Evolutionary conservation across 2,888 invertebrate genomes (phyloP).

Genomic region (Steinernema hermaphroditum): DNA sequence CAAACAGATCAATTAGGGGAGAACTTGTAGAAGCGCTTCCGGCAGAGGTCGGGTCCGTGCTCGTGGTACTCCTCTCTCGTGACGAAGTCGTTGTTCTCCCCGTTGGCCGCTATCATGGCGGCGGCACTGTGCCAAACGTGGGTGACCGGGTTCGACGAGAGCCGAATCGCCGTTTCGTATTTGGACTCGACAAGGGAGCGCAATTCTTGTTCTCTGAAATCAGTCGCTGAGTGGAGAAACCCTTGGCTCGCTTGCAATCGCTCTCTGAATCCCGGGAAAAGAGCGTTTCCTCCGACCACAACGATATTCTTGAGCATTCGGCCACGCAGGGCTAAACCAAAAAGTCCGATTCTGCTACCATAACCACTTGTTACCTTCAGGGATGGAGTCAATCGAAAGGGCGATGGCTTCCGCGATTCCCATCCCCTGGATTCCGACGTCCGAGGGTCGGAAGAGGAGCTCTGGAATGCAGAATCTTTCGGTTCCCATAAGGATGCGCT

Average conservation of each 20-base stretch:
- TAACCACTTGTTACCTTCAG: constrained; percentile 69
- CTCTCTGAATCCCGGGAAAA: constrained; percentile 83
- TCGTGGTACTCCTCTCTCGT: constrained; percentile 53
- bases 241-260: constrained; percentile 64
- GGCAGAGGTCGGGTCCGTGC: constrained; percentile 45
- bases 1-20: background rate
- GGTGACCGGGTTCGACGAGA: constrained; percentile 43
- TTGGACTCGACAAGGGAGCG: constrained; percentile 35
- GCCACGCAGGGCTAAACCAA: constrained; percentile 71
- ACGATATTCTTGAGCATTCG: constrained; percentile 79
- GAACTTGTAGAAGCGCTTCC: constrained; percentile 38
- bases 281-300: constrained; percentile 80
- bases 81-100: constrained; percentile 42
- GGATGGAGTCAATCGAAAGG: constrained; percentile 77
- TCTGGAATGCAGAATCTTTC: constrained; percentile 93
- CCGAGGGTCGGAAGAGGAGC: constrained; percentile 87
- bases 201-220: constrained; percentile 40
- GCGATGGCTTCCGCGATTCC: constrained; percentile 88
- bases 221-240: background rate
- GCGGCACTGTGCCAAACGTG: constrained; percentile 53
- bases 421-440: constrained; percentile 86
- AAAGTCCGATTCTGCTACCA: constrained; percentile 33
- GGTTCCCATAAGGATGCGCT: constrained; percentile 74
- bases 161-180: constrained; percentile 36
- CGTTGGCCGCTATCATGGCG: constrained; percentile 29